phyloP scores from a whole-genome alignment of 2,888 invertebrate species.

The Eueremaeus valkanovi region DNA sequence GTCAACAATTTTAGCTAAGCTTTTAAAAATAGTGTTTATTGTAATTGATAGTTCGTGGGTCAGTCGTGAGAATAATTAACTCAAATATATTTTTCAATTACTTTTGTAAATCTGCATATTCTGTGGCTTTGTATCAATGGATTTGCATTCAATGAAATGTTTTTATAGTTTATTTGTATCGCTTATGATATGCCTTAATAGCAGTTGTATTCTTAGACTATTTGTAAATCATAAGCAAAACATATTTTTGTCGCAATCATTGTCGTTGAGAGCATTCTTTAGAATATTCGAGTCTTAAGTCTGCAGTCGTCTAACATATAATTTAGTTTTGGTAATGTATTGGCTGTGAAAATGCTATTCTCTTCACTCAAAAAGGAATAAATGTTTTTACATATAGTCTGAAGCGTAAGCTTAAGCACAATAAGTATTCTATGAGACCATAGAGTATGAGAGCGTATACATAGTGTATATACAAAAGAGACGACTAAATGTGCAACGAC shows the following conservation, averaged over 20 bases:
- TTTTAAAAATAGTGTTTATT: too few relatives aligned
- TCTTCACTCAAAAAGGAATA: not conserved
- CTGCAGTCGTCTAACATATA: not conserved
- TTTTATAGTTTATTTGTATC: too few relatives aligned
- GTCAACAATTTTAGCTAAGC: too few relatives aligned
- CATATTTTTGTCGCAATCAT: not conserved
- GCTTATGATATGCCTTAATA: too few relatives aligned
- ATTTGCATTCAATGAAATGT: too few relatives aligned
- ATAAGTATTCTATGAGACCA: not conserved
- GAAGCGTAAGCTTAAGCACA: not conserved
- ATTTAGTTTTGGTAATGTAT: not conserved
- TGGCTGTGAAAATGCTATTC: constrained; percentile 12
- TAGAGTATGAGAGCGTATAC: not conserved
- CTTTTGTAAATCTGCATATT: too few relatives aligned
- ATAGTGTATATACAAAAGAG: constrained; percentile 6
- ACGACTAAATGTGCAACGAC: constrained; percentile 21
- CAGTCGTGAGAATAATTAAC: too few relatives aligned
- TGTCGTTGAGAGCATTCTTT: not conserved
- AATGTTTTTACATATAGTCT: not conserved
- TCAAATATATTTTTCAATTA: too few relatives aligned
- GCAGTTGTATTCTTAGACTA: too few relatives aligned
- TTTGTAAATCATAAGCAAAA: not conserved
- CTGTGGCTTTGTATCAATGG: too few relatives aligned
- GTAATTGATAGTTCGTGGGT: too few relatives aligned
- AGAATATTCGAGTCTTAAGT: not conserved